Base-by-base conservation (phyloP, 1,140 invertebrate species). In the Danaus plexippus region DNA sequence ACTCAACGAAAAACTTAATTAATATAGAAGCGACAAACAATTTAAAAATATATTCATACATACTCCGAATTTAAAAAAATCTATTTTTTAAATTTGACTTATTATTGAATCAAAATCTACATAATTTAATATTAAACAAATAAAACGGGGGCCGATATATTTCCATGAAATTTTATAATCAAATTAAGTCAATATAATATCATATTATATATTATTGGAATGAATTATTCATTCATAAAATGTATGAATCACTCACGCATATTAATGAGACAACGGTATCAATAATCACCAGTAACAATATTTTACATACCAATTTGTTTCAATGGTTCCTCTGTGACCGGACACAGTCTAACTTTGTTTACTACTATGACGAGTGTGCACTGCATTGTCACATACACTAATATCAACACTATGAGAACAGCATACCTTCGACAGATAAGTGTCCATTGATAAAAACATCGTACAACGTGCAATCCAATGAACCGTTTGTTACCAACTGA, bases 351-450 rank as follows among this genome's bases (percentile, higher is more conserved):
- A 57, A 85, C 75, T 70, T 71, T 82, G 70, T 84, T 87, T 63
- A 85, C 78, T 58, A 87, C 77, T 62, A 87, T 85, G 52, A 87
- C 81, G 59, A 87, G 61, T 43, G 84, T 87, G 73, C 75, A 87
- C 73, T 87, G 80, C 84, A 87, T 87, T 66, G 69, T 81, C 59
- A 54, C 58, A 48, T 54, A 51, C 55, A 45, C 47, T 40, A 40
- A 40, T 47, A 58, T 55, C 32, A n/a, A 15, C 58, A 61, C 71
- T 64, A 43, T 43, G 65, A 71, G 75, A 68, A 45, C 54, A 61
- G 69, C 68, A 70, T 62, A 59, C 60, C 59, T 74, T 54, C 54
- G 5, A 32, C 7, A 83, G 74, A 80, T 73, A 69, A 61, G 71
- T 63, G 52, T 52, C 65, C 63, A 71, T 70, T 71, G 66, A 71